These are phyloP conservation scores for Triplophysa dalaica DNA, from an alignment of 2,113 vertebrate species.

Conservation along the genomic window DNA sequence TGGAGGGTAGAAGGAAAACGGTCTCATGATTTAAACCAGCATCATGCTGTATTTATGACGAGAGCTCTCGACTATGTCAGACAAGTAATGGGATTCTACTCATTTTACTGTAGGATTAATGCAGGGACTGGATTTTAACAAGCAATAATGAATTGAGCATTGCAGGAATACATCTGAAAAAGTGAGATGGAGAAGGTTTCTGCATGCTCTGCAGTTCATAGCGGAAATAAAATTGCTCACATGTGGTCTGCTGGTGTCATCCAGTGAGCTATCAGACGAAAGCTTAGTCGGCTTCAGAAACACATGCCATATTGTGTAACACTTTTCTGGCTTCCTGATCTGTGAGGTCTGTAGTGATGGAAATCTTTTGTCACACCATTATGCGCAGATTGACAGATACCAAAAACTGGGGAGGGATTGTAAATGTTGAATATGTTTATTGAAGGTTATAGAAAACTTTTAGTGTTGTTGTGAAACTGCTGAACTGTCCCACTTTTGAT, in stretches of 20 bases:
- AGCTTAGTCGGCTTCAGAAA: slow-evolving; percentile 22
- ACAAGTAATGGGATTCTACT: slow-evolving; percentile 74
- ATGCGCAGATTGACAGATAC: not conserved
- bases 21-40: slow-evolving; percentile 73
- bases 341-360: not conserved
- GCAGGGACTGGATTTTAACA: slow-evolving; percentile 61
- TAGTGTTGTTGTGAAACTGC: not conserved
- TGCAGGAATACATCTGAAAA: slow-evolving; percentile 61
- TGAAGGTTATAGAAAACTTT: not conserved
- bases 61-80: slow-evolving; percentile 70
- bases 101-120: slow-evolving; percentile 72
- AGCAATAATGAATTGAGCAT: slow-evolving; percentile 66
- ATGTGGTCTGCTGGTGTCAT: slow-evolving; percentile 11
- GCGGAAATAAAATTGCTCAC: slow-evolving; percentile 15
- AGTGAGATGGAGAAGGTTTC: slow-evolving; percentile 52
- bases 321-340: slow-evolving; percentile 2
- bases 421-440: not conserved
- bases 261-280: slow-evolving; percentile 4
- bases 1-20: slow-evolving; percentile 65
- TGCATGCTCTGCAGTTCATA: slow-evolving; percentile 19
- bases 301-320: slow-evolving; percentile 14
- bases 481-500: not conserved
- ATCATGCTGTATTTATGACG: slow-evolving; percentile 73
- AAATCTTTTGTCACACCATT: slow-evolving; percentile 15
- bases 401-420: not conserved